These are phyloP conservation scores for Onychostruthus taczanowskii DNA, from an alignment of 2,113 vertebrate genomes.

Conservation along the genomic window DNA sequence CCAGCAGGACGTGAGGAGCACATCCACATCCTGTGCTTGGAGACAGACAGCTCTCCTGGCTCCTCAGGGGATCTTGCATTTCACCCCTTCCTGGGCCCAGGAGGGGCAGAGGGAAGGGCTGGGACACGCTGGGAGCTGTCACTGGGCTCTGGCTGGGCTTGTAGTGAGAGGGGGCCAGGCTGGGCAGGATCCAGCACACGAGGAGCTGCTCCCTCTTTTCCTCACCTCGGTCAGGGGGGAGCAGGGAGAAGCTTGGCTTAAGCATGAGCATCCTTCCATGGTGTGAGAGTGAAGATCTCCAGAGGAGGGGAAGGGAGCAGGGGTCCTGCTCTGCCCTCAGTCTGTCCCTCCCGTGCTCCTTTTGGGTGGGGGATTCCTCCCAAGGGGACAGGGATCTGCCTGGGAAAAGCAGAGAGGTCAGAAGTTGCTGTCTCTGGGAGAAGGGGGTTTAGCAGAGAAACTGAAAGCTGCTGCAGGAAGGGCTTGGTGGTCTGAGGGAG, in stretches of 20 bases:
- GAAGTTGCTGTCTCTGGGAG: background rate
- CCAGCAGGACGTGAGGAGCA: background rate
- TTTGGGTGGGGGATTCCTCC: background rate
- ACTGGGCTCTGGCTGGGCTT: background rate
- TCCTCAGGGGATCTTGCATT: background rate
- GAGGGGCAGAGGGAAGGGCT: background rate
- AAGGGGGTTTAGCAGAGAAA: background rate
- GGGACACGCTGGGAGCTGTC: fast-evolving
- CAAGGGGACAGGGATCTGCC: background rate
- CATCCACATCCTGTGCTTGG: background rate
- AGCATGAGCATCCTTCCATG: background rate
- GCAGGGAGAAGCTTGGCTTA: background rate
- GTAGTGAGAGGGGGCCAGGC: fast-evolving
- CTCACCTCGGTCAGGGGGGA: fast-evolving
- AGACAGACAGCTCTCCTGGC: too few relatives aligned
- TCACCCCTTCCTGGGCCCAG: background rate
- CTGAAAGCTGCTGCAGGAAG: background rate
- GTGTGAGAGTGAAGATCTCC: fast-evolving
- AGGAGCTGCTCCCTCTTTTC: background rate
- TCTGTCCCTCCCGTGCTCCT: fast-evolving
- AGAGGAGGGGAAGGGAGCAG: background rate
- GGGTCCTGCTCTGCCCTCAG: background rate
- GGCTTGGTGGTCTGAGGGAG: fast-evolving
- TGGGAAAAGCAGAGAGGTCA: background rate
- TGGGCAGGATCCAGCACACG: background rate